These are phyloP conservation scores for Agrypnus murinus DNA, from an alignment of 2,888 invertebrate species.

Conservation along the genomic window DNA sequence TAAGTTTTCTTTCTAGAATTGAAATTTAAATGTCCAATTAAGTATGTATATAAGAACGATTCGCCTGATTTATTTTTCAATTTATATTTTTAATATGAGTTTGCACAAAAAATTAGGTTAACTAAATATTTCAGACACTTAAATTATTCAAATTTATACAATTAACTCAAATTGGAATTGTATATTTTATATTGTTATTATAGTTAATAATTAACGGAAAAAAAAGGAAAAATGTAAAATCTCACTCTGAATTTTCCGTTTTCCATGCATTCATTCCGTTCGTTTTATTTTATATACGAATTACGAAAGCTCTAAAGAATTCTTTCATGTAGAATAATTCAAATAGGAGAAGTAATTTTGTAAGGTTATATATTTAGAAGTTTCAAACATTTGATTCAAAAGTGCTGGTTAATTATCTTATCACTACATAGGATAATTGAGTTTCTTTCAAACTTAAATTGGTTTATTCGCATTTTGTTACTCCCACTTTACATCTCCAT, in stretches of 20 bases:
- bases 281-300: constrained; percentile 8
- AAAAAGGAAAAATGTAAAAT: not conserved
- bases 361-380: constrained; percentile 34
- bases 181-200: constrained; percentile 27
- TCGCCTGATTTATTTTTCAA: constrained; percentile 46
- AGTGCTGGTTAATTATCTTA: constrained; percentile 66
- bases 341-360: constrained; percentile 8
- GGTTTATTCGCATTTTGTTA: constrained; percentile 68
- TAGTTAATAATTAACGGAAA: constrained; percentile 40
- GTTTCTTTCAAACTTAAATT: constrained; percentile 70
- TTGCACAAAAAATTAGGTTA: constrained; percentile 42
- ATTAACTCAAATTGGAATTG: constrained; percentile 39
- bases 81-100: constrained; percentile 48
- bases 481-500: constrained; percentile 57
- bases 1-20: constrained; percentile 54
- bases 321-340: constrained; percentile 18
- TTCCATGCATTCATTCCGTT: constrained; percentile 8
- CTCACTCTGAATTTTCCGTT: too few species aligned
- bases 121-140: constrained; percentile 31
- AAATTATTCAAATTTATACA: constrained; percentile 48
- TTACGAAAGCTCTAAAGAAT: not conserved
- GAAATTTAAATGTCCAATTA: constrained; percentile 60
- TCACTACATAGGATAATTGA: constrained; percentile 68
- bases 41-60: constrained; percentile 54
- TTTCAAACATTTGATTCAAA: constrained; percentile 52